A percentile compares a stretch with the other conserved stretches of the same genome.
These are phyloP conservation scores for Propsilocerus akamusi DNA, from an alignment of 1,140 invertebrate genomes.

Conservation along the genomic window DNA sequence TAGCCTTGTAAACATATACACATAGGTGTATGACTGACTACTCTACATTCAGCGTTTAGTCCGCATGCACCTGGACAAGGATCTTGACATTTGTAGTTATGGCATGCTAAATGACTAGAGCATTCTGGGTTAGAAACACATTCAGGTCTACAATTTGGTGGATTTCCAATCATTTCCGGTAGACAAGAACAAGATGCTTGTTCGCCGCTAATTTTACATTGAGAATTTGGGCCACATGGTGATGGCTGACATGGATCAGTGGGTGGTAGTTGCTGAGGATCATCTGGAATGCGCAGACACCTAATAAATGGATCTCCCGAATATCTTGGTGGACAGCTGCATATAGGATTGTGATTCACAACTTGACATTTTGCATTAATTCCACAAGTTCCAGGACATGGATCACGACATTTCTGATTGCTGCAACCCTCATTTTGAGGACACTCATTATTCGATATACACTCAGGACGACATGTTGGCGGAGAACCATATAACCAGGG, in stretches of 20 bases:
- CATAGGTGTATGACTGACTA: conserved; percentile 43
- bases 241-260: conserved; percentile 48
- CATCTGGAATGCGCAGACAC: no score
- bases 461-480: conserved; percentile 45
- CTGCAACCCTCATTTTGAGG: conserved; percentile 37
- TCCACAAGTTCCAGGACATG: conserved; percentile 49
- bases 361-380: conserved; percentile 39
- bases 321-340: conserved; percentile 22
- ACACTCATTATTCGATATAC: conserved; percentile 44
- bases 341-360: conserved; percentile 38
- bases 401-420: conserved; percentile 47
- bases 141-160: conserved; percentile 41
- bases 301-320: no score
- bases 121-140: conserved; percentile 58
- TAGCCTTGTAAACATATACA: conserved; percentile 39
- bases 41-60: conserved; percentile 40
- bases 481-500: conserved; percentile 44
- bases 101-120: conserved; percentile 32
- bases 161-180: conserved; percentile 28
- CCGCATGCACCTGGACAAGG: conserved; percentile 58
- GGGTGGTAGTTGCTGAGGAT: conserved; percentile 17
- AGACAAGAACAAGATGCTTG: conserved; percentile 38
- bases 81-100: conserved; percentile 36
- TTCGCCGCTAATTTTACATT: conserved; percentile 37
- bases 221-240: conserved; percentile 55